A percentile compares a stretch with the other conserved stretches of the same genome.
These are phyloP conservation scores for Scrobipalpa costella DNA, from an alignment of 2,888 invertebrate genomes.

Conservation along the genomic window DNA sequence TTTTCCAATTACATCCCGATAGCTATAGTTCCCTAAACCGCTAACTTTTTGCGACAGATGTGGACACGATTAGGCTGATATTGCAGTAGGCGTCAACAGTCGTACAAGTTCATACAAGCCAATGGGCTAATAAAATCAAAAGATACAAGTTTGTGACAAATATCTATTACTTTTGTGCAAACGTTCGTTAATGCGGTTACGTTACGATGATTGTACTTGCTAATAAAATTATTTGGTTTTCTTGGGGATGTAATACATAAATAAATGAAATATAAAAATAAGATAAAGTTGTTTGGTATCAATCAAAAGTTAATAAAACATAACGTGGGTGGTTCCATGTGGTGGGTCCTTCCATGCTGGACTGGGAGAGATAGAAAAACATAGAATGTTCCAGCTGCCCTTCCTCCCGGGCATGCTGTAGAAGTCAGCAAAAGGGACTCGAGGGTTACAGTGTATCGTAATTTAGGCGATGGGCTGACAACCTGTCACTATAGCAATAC, in stretches of 20 bases:
- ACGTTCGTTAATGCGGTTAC: conserved; percentile 13
- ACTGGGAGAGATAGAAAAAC: no score
- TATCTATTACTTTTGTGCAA: conserved; percentile 18
- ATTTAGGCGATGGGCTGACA: no score
- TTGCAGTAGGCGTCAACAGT: conserved; percentile 24
- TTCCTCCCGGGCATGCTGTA: no score
- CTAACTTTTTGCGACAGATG: conserved; percentile 43
- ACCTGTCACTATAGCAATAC: no score
- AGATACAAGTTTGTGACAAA: conserved; percentile 7
- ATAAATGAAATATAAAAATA: no score
- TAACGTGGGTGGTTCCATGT: no score
- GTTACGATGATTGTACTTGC: conserved; percentile 1
- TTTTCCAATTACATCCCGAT: conserved; percentile 27
- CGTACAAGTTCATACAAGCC: neutral
- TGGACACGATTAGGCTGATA: conserved; percentile 37
- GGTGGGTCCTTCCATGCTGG: no score
- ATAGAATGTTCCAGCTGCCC: no score
- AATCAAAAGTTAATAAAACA: no score
- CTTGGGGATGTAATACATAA: neutral
- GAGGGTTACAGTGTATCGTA: no score
- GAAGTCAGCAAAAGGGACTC: no score
- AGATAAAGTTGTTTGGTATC: no score
- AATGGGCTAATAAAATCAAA: conserved; percentile 2
- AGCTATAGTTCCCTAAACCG: neutral
- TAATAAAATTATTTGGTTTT: conserved; percentile 16